These are phyloP conservation scores for Trachelus troglodyta DNA, from an alignment of 2,888 invertebrate species.

Conservation along the genomic window DNA sequence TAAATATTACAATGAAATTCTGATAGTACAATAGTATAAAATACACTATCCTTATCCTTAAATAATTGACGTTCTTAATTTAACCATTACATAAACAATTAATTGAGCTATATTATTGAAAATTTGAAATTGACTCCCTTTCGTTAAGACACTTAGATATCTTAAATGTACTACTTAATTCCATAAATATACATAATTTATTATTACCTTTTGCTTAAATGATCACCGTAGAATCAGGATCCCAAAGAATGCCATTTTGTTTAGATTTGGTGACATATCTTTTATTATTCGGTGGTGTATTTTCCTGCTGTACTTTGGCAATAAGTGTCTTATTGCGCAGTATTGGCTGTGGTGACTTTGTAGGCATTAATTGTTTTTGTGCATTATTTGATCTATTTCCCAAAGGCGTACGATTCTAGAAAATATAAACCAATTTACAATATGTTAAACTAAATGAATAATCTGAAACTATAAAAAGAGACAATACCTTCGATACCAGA, in stretches of 20 bases:
- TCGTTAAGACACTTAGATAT: background rate
- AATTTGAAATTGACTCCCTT: background rate
- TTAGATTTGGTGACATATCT: slow-evolving; percentile 12
- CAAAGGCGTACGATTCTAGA: slow-evolving; percentile 55
- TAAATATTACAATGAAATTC: background rate
- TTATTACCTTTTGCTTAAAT: slow-evolving; percentile 5
- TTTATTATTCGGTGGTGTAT: slow-evolving; percentile 17
- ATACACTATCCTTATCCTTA: slow-evolving; percentile 1
- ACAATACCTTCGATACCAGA: slow-evolving; percentile 36
- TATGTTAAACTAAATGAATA: background rate
- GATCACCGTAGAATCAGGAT: slow-evolving; percentile 19
- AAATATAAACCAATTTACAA: slow-evolving; percentile 8
- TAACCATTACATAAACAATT: slow-evolving; percentile 3
- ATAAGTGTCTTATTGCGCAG: slow-evolving; percentile 15
- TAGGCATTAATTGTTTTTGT: slow-evolving; percentile 27
- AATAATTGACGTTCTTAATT: slow-evolving; percentile 10
- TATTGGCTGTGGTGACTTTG: slow-evolving; percentile 21
- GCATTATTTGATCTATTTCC: slow-evolving; percentile 55
- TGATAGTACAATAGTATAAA: slow-evolving; percentile 7
- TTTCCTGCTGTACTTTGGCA: slow-evolving; percentile 17
- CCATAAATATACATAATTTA: slow-evolving; percentile 1
- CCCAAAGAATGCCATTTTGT: slow-evolving; percentile 17
- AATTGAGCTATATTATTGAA: background rate
- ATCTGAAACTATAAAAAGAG: slow-evolving; percentile 6
- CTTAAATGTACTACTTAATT: slow-evolving; percentile 2